phyloP scores from a whole-genome alignment of 30 jellyfish, hydroid and myxozoan genomes.

The Rhopilema esculentum region DNA sequence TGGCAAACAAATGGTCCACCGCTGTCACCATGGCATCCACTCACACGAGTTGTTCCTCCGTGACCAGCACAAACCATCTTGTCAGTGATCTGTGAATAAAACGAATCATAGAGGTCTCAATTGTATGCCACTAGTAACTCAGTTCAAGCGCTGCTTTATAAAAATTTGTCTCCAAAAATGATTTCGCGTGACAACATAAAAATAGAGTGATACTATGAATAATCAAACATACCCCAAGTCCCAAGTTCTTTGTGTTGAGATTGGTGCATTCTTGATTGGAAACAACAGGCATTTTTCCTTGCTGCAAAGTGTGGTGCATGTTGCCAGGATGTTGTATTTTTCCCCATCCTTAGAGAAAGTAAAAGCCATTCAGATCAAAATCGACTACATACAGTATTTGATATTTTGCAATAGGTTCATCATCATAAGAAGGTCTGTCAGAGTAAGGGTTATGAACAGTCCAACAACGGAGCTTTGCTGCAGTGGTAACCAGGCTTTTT shows the following conservation, averaged over 20 bases:
- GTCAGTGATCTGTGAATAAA: slow-evolving; percentile 9
- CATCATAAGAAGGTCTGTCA: no score
- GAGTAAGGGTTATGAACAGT: no score
- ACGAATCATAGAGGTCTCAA: no score
- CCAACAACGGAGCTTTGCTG: no score
- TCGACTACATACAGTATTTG: no score
- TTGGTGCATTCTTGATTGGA: slow-evolving; percentile 43
- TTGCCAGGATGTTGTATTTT: slow-evolving; percentile 83
- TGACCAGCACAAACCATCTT: slow-evolving; percentile 76
- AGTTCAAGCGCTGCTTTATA: background rate
- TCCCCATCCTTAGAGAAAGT: slow-evolving; percentile 77
- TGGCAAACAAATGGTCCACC: slow-evolving; percentile 87
- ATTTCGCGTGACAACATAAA: no score
- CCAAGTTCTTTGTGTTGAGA: slow-evolving; percentile 50
- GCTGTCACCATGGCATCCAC: slow-evolving; percentile 92
- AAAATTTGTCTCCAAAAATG: no score
- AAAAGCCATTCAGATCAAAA: background rate
- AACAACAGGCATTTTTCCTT: slow-evolving; percentile 80
- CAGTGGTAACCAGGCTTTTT: no score
- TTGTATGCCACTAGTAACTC: no score
- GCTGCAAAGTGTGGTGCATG: slow-evolving; percentile 79
- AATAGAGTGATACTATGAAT: no score
- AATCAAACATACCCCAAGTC: slow-evolving; percentile 36
- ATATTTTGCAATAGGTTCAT: no score
- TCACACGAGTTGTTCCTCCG: slow-evolving; percentile 65